Conservation (phyloP, 92 coral and sea anemone genomes). For the Epizoanthus illoricatus region DNA sequence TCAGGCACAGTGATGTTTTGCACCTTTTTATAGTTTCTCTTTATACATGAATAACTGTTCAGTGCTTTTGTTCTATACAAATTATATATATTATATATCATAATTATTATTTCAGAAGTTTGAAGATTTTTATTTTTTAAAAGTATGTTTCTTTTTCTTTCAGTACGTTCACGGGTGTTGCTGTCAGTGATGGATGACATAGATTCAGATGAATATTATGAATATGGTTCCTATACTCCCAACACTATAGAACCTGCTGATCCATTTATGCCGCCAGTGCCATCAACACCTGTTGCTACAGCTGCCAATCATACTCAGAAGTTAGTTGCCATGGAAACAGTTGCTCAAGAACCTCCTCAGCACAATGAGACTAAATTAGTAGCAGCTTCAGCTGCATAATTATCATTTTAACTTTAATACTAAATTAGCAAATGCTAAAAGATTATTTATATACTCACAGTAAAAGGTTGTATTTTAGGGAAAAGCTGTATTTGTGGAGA, state of each 20-base stretch:
- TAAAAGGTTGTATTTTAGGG: conserved; percentile 25
- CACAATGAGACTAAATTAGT: conserved; percentile 58
- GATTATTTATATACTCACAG: conserved; percentile 19
- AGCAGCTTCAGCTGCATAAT: conserved; percentile 69
- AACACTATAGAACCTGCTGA: conserved; percentile 75
- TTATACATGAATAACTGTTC: too few relatives aligned
- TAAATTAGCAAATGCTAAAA: conserved; percentile 9
- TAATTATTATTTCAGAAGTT: too few relatives aligned
- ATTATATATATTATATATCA: too few relatives aligned
- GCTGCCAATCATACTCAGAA: conserved; percentile 72
- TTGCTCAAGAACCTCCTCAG: conserved; percentile 52
- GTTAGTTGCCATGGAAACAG: conserved; percentile 72
- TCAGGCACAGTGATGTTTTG: too few relatives aligned
- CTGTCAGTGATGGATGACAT: conserved; percentile 80
- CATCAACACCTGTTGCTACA: conserved; percentile 61
- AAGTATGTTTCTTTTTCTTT: background rate
- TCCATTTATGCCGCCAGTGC: conserved; percentile 68
- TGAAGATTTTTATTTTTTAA: too few relatives aligned
- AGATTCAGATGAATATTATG: conserved; percentile 71
- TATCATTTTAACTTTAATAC: background rate
- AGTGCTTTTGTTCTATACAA: too few relatives aligned
- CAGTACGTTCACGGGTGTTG: conserved; percentile 87
- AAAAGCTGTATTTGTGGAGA: background rate
- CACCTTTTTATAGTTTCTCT: too few relatives aligned
- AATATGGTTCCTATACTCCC: conserved; percentile 55